Evolutionary conservation across 2,888 invertebrate species (phyloP).

Genomic region (Baronia brevicornis): DNA sequence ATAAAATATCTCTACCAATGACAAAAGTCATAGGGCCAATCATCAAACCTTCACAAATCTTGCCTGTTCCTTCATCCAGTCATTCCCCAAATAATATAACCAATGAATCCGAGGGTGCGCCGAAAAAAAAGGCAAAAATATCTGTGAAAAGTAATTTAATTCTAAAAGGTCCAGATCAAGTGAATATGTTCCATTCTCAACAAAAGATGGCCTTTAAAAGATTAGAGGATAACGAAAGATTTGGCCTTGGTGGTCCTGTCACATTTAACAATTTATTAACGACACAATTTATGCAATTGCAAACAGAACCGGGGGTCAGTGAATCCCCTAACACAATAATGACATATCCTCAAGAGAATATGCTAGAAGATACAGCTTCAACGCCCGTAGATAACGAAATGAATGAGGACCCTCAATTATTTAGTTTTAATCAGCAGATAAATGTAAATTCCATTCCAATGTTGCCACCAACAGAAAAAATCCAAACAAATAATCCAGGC

Average conservation of each 20-base stretch:
- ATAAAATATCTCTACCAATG: conserved; percentile 54
- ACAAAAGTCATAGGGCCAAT: conserved; percentile 58
- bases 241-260: conserved; percentile 54
- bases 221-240: conserved; percentile 60
- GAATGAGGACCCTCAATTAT: conserved; percentile 48
- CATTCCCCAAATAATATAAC: conserved; percentile 53
- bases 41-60: conserved; percentile 59
- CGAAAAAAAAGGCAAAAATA: conserved; percentile 68
- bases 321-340: conserved; percentile 54
- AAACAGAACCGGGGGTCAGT: conserved; percentile 50
- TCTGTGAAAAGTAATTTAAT: conserved; percentile 71
- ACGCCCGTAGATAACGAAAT: conserved; percentile 49
- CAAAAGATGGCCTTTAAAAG: conserved; percentile 67
- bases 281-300: conserved; percentile 65
- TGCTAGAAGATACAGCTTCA: conserved; percentile 44
- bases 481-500: conserved; percentile 56
- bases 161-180: conserved; percentile 66
- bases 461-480: conserved; percentile 54
- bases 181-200: conserved; percentile 67
- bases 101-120: conserved; percentile 46
- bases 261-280: conserved; percentile 66
- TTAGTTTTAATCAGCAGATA: conserved; percentile 59
- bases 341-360: conserved; percentile 49
- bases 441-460: conserved; percentile 54
- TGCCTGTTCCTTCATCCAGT: conserved; percentile 57